A percentile compares a stretch with the other conserved stretches of the same genome.
Conservation (phyloP, 2,113 vertebrate genomes). For the Eupsittula cactorum region DNA sequence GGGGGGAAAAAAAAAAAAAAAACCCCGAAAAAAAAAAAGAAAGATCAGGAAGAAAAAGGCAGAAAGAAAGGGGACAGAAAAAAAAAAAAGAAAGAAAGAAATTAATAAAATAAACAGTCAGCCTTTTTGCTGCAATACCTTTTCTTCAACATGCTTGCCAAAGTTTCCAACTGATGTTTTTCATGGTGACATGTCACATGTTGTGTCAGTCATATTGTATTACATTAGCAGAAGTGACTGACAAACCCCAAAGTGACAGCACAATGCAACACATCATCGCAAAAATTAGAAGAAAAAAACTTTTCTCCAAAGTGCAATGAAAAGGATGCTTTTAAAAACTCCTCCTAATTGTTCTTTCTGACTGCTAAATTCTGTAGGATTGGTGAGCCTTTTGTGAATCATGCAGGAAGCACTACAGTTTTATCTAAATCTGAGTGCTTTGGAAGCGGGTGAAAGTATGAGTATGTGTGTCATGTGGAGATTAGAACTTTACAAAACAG, state of each 20-base stretch:
- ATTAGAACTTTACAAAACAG: background rate
- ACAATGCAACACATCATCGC: background rate
- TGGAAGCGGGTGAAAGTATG: background rate
- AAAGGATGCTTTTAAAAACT: conserved; percentile 16
- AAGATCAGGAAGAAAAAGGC: background rate
- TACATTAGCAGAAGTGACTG: conserved; percentile 40
- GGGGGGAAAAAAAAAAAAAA: background rate
- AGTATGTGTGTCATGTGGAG: background rate
- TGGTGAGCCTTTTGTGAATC: conserved; percentile 3
- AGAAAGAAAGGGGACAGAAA: background rate
- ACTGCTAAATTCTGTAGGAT: background rate
- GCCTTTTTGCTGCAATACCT: background rate
- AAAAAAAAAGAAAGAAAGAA: background rate
- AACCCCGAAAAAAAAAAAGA: too few species aligned
- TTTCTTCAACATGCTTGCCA: background rate
- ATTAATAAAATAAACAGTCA: background rate
- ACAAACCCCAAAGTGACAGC: conserved; percentile 45
- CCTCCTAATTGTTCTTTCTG: background rate
- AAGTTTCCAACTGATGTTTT: conserved; percentile 18
- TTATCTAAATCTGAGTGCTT: background rate
- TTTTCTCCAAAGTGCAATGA: background rate
- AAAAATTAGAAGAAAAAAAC: background rate
- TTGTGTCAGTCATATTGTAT: conserved; percentile 50
- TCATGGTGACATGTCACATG: conserved; percentile 57
- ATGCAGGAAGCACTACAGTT: background rate